phyloP scores from a whole-genome alignment of 2,888 invertebrate species.

The Elegia similella region DNA sequence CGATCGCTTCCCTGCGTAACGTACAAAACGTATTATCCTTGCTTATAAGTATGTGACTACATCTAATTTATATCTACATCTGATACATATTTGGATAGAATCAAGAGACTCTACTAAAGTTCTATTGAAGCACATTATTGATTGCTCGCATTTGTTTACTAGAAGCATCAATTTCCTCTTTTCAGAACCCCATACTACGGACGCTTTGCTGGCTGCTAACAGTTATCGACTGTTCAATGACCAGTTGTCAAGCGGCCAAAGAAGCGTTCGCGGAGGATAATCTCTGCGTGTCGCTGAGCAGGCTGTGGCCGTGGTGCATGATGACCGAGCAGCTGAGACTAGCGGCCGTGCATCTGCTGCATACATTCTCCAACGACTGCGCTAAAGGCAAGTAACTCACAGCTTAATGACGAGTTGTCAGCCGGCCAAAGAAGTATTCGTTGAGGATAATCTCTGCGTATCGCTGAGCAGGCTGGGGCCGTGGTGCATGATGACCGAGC shows the following conservation, averaged over 20 bases:
- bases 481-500: constrained; percentile 83
- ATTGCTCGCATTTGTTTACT: neutral
- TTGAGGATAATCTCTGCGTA: constrained; percentile 78
- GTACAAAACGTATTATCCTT: too few species aligned
- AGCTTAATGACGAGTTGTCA: constrained; percentile 69
- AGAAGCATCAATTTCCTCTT: constrained; percentile 9
- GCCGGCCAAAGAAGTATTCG: constrained; percentile 78
- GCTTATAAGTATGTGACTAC: too few species aligned
- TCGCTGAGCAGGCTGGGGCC: constrained; percentile 84
- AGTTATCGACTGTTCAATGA: constrained; percentile 82
- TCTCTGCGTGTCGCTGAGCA: constrained; percentile 81
- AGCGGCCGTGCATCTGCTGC: constrained; percentile 80
- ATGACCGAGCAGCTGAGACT: constrained; percentile 77
- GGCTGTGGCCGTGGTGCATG: constrained; percentile 86
- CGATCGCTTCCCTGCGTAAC: too few species aligned
- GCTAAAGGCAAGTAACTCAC: constrained; percentile 71
- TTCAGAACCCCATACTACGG: constrained; percentile 76
- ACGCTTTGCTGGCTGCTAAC: constrained; percentile 81
- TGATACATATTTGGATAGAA: too few species aligned
- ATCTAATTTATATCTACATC: too few species aligned
- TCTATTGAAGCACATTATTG: too few species aligned
- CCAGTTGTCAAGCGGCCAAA: constrained; percentile 78
- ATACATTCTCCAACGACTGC: constrained; percentile 84
- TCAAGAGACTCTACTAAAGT: neutral
- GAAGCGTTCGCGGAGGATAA: constrained; percentile 76